Evolutionary conservation across 2,113 vertebrate genomes (phyloP).

Genomic region (Peromyscus leucopus): DNA sequence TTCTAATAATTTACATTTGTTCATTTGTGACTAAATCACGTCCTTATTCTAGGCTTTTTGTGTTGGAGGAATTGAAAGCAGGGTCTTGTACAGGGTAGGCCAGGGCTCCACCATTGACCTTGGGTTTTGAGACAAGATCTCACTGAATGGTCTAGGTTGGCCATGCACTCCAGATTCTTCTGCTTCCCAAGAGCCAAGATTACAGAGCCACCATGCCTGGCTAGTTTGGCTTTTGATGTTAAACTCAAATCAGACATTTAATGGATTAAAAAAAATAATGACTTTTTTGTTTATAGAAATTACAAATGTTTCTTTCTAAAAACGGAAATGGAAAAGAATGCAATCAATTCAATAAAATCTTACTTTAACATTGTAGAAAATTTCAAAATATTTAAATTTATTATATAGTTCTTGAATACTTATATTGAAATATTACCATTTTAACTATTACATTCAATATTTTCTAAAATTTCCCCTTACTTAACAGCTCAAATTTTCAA

Average conservation of each 20-base stretch:
- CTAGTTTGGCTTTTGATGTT: conserved; percentile 43
- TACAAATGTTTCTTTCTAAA: conserved; percentile 24
- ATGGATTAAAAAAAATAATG: not conserved
- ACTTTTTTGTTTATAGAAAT: not conserved
- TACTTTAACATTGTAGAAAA: not conserved
- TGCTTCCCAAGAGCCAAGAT: not conserved
- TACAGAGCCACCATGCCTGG: not conserved
- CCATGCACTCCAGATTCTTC: not conserved
- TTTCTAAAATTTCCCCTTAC: not conserved
- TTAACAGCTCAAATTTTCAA: conserved; percentile 41
- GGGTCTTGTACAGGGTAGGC: not conserved
- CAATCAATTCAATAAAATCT: not conserved
- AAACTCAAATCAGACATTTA: conserved; percentile 46
- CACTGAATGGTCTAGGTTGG: not conserved
- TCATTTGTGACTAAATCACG: not conserved
- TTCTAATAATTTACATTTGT: conserved; percentile 9
- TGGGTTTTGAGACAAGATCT: not conserved
- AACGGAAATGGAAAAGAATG: conserved; percentile 47
- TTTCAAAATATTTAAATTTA: conserved; percentile 40
- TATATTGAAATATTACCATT: conserved; percentile 7
- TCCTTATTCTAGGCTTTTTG: not conserved
- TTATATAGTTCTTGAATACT: conserved; percentile 5
- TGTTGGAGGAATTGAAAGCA: not conserved
- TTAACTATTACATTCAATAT: conserved; percentile 23
- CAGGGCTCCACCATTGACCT: rapidly evolving